These are phyloP conservation scores for Aphelenchoides fujianensis DNA, from an alignment of 1,140 invertebrate species.

Conservation along the genomic window DNA sequence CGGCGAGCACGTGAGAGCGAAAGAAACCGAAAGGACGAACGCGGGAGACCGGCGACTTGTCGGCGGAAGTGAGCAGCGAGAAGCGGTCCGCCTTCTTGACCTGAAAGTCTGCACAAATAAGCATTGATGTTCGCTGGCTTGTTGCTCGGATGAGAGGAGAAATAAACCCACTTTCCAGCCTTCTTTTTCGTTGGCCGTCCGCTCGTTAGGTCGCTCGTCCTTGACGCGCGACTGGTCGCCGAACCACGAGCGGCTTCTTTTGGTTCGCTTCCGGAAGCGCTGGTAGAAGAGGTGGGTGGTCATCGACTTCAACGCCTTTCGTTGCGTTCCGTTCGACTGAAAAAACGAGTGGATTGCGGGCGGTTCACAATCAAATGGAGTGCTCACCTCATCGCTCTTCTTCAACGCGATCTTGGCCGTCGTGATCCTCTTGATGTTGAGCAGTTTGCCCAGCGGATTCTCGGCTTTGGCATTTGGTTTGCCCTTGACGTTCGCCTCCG, in stretches of 20 bases:
- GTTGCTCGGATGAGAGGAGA: neutral
- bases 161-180: neutral
- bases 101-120: neutral
- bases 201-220: neutral
- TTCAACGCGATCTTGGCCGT: neutral
- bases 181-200: neutral
- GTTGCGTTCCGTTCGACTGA: neutral
- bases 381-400: neutral
- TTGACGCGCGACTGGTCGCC: neutral
- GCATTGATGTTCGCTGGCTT: neutral
- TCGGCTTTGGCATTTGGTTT: neutral
- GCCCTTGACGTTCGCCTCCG: too few species aligned
- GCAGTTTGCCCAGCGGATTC: neutral
- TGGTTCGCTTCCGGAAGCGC: neutral
- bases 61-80: neutral
- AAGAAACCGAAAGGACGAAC: neutral
- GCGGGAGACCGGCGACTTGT: neutral
- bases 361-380: too few species aligned
- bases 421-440: neutral
- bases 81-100: neutral
- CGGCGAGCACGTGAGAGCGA: neutral
- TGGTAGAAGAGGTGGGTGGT: neutral
- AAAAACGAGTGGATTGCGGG: neutral
- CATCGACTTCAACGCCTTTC: neutral
- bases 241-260: constrained; percentile 7